Conservation (phyloP, 2,888 invertebrate genomes). For the Troides aeacus region DNA sequence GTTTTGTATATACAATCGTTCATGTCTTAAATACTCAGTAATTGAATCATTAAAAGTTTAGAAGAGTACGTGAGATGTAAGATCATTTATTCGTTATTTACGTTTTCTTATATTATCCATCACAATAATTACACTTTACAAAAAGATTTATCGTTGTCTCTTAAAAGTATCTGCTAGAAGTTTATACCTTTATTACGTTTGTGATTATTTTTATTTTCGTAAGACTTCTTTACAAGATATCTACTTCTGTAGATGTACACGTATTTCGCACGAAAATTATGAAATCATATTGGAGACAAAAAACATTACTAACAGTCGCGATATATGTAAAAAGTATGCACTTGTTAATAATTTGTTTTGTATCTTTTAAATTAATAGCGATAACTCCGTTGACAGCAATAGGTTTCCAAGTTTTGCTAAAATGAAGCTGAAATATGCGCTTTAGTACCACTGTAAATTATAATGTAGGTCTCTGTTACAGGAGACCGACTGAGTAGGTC, state of each 20-base stretch:
- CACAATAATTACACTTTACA: too few relatives aligned
- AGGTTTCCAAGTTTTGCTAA: background rate
- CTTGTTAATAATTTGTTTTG: slow-evolving; percentile 30
- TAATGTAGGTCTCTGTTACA: background rate
- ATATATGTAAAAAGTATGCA: slow-evolving; percentile 8
- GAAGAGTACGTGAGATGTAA: too few relatives aligned
- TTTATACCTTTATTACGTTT: background rate
- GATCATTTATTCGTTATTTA: too few relatives aligned
- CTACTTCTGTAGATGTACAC: background rate
- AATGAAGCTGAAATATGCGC: background rate
- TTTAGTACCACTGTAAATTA: background rate
- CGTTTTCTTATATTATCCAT: too few relatives aligned
- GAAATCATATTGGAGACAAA: background rate
- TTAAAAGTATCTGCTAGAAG: too few relatives aligned
- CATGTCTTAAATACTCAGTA: too few relatives aligned
- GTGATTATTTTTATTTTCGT: background rate
- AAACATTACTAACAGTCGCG: background rate
- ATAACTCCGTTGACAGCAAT: slow-evolving; percentile 8
- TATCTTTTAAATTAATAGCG: slow-evolving; percentile 31
- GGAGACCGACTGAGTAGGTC: too few relatives aligned
- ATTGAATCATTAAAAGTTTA: too few relatives aligned
- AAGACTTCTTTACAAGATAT: background rate
- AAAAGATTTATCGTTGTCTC: too few relatives aligned
- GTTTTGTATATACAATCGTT: too few relatives aligned
- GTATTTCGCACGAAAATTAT: background rate